Base-by-base conservation (phyloP, 1,140 invertebrate genomes). In the Leptopilina boulardi region DNA sequence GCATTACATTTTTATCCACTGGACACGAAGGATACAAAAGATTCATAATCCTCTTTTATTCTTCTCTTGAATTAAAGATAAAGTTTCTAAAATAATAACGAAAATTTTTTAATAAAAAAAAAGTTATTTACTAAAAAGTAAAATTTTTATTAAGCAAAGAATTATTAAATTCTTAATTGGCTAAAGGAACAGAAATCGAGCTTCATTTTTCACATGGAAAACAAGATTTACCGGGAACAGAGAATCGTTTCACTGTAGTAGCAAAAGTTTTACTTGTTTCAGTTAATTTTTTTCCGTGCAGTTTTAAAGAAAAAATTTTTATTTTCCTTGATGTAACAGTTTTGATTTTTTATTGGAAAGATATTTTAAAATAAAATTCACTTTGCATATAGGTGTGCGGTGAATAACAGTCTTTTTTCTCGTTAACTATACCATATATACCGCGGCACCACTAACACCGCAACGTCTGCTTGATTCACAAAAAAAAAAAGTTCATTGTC, bases 401-500 rank as follows among this genome's bases (percentile, higher is more conserved):
- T 30, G 26, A 26, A 30, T 66, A 66, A 26, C 11, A 30, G 11
- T 30, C 59, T 66, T 66, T 66, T 66, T 66, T 66, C 59, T 66
- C 59, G 59, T 30, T 66, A 66, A 66, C 59, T 34, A 38, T 38
- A 3, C 34, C 34, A 38, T 9, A 8, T 34, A 23, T 10, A 59
- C 56, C 23, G 23, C 26, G n/a, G n/a, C n/a, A n/a, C n/a, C 34
- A 38, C 34, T 38, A 66, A 23, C 21, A 59, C 56, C 23, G 23
- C 26, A 66, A 13, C 59, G 59, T 66, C 59, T 30, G 59, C 13
- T 66, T 30, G 59, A 66, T 66, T 30, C 59, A 23, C 21, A 66
- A 66, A 54, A 59, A 66, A 66, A 66, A 54, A 59, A 66, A 66
- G 59, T 66, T 34, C 59, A 66, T 66, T 66, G 59, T 66, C 59